These are phyloP conservation scores for Aphelocoma coerulescens DNA, from an alignment of 2,113 vertebrate species.

Conservation along the genomic window DNA sequence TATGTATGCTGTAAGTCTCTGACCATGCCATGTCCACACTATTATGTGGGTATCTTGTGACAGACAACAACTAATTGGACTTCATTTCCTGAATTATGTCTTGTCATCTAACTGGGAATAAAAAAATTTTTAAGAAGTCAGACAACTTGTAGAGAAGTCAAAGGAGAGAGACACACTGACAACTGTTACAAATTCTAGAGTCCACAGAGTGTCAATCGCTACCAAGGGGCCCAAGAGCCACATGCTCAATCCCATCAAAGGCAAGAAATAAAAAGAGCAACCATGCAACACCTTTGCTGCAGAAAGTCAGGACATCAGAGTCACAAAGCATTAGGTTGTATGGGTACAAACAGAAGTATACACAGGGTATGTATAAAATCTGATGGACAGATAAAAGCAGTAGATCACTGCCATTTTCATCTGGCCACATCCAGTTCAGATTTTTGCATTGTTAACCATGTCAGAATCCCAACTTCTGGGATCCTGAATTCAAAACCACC, in stretches of 20 bases:
- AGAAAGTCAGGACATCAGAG: neutral
- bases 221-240: fast-evolving
- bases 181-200: neutral
- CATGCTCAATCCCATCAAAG: neutral
- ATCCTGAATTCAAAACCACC: neutral
- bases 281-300: neutral
- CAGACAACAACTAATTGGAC: neutral
- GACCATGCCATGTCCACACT: neutral
- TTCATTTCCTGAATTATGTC: neutral
- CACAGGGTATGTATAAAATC: neutral
- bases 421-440: neutral
- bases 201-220: fast-evolving
- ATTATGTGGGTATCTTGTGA: neutral
- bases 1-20: neutral
- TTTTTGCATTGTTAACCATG: neutral
- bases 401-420: neutral
- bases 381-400: neutral
- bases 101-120: neutral
- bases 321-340: neutral
- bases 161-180: neutral
- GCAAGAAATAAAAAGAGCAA: neutral
- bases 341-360: neutral
- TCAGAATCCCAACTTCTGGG: neutral
- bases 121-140: neutral
- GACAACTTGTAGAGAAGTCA: neutral